Percentiles rank a stretch among this genome's conserved stretches.
These are phyloP conservation scores for Apodemus agrarius DNA, from an alignment of 2,797 vertebrate genomes.

Conservation along the genomic window DNA sequence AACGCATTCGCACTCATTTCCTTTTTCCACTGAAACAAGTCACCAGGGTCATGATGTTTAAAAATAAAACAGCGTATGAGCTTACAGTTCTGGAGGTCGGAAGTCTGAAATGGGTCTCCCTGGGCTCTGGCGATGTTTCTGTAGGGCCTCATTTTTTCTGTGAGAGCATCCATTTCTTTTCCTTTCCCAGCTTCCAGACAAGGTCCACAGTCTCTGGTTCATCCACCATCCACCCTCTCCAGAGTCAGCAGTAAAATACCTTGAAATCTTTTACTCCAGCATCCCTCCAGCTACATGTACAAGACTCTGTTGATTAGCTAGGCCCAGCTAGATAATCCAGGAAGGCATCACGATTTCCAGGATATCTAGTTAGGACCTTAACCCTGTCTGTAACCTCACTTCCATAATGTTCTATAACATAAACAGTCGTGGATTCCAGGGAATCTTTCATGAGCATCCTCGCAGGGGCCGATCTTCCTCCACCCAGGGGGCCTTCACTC, in stretches of 20 bases:
- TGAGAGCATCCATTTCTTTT: background rate
- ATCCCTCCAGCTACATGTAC: background rate
- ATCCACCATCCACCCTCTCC: background rate
- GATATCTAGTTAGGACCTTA: background rate
- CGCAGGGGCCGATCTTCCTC: background rate
- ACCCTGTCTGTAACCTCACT: background rate
- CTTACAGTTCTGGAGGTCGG: background rate
- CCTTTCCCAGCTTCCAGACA: background rate
- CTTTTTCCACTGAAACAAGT: background rate
- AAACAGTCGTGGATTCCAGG: background rate
- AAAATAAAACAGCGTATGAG: background rate
- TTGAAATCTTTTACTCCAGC: background rate
- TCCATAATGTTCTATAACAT: background rate
- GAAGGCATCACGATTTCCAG: background rate
- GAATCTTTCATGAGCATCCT: background rate
- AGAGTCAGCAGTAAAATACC: background rate
- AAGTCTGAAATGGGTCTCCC: background rate
- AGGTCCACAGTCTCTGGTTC: background rate
- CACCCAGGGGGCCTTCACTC: background rate
- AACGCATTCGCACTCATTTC: background rate
- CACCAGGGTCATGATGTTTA: background rate
- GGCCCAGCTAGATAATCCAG: background rate
- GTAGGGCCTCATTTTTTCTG: background rate
- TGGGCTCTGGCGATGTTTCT: background rate
- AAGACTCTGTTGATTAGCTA: background rate